Evolutionary conservation across 2,888 invertebrate genomes (phyloP).

Genomic region (Eudasyphora cyanicolor): DNA sequence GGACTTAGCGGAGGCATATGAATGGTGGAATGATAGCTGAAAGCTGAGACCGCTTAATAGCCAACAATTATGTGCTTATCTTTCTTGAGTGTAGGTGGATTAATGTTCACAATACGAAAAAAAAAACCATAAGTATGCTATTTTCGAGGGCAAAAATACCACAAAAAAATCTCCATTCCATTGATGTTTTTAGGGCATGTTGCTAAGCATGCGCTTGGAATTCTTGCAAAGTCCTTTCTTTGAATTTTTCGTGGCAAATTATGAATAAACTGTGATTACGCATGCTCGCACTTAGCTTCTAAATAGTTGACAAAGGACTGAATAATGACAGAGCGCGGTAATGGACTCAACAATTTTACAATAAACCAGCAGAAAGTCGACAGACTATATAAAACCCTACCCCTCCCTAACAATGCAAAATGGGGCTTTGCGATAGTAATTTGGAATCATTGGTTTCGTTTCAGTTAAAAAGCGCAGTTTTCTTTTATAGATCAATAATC

Average conservation of each 20-base stretch:
- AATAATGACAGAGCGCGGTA: too few relatives aligned
- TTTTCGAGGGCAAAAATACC: background rate
- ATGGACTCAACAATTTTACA: too few relatives aligned
- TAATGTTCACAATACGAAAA: background rate
- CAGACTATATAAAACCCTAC: too few relatives aligned
- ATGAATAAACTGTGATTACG: background rate
- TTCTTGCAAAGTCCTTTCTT: background rate
- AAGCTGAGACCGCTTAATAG: slow-evolving; percentile 9
- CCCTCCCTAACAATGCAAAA: too few relatives aligned
- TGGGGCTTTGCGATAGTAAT: too few relatives aligned
- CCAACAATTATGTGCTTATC: slow-evolving; percentile 21
- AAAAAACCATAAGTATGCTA: background rate
- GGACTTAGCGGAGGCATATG: too few relatives aligned
- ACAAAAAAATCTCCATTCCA: background rate
- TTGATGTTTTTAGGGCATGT: background rate
- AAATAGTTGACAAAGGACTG: background rate
- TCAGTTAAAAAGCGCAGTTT: too few relatives aligned
- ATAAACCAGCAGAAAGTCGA: too few relatives aligned
- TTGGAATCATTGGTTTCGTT: too few relatives aligned
- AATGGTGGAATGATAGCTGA: background rate
- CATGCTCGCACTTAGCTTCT: background rate
- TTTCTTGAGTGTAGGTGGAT: background rate
- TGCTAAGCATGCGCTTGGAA: background rate
- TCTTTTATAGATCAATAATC: too few relatives aligned
- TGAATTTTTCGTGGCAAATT: background rate